phyloP scores from a whole-genome alignment of 2,888 invertebrate genomes.

The Nomada hirtipes region DNA sequence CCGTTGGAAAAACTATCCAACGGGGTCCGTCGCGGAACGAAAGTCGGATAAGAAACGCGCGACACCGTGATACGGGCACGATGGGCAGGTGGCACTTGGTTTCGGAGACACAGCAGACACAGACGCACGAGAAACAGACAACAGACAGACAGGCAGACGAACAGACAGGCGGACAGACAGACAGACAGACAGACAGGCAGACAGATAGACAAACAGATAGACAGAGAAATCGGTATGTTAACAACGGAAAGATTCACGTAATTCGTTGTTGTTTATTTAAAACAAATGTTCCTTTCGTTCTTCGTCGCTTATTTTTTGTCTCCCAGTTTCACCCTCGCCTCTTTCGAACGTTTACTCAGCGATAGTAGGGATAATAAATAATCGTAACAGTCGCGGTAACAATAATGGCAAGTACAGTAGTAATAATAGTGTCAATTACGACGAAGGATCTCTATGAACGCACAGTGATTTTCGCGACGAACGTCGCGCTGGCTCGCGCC shows the following conservation, averaged over 20 bases:
- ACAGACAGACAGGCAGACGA: constrained; percentile 63
- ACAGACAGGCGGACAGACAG: constrained; percentile 67
- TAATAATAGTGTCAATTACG: constrained; percentile 61
- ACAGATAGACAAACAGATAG: constrained; percentile 72
- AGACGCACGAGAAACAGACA: constrained; percentile 67
- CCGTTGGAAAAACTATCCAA: neutral
- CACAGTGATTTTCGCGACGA: constrained; percentile 63
- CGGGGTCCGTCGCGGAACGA: constrained; percentile 38
- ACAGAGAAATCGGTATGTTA: constrained; percentile 74
- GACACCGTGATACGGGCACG: constrained; percentile 48
- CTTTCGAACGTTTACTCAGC: constrained; percentile 14
- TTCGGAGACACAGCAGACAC: constrained; percentile 63
- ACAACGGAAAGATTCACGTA: constrained; percentile 73
- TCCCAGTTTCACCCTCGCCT: neutral
- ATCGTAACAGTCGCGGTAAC: constrained; percentile 68
- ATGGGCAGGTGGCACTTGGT: constrained; percentile 72
- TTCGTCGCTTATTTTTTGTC: neutral
- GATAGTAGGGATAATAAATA: constrained; percentile 62
- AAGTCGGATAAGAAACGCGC: constrained; percentile 24
- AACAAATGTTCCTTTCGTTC: constrained; percentile 66
- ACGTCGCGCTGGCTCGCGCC: neutral
- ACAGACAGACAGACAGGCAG: constrained; percentile 71
- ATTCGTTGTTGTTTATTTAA: constrained; percentile 81
- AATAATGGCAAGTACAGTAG: constrained; percentile 68
- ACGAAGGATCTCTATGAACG: constrained; percentile 57